phyloP scores from a whole-genome alignment of 2,797 vertebrate genomes.

The Botia almorhae region DNA sequence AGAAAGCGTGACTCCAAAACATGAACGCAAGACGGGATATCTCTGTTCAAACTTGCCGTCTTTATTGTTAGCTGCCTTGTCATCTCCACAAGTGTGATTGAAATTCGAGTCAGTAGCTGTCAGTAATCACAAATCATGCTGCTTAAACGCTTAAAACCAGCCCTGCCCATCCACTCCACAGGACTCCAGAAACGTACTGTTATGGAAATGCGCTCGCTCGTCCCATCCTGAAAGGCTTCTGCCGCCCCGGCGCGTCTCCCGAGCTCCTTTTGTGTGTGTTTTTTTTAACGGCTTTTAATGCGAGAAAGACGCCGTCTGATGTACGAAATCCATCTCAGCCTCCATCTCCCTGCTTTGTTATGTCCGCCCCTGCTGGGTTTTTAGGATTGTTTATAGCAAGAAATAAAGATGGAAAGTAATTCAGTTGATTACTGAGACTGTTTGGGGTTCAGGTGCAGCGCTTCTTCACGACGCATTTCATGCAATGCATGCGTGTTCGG shows the following conservation, averaged over 20 bases:
- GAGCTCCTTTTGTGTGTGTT: background rate
- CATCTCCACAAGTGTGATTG: conserved; percentile 24
- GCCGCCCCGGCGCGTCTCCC: background rate
- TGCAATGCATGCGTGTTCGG: background rate
- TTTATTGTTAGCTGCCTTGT: conserved; percentile 22
- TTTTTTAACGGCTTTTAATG: conserved; percentile 16
- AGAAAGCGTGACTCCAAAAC: background rate
- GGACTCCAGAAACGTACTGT: conserved; percentile 43
- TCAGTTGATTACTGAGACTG: conserved; percentile 5
- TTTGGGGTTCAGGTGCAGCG: conserved; percentile 3
- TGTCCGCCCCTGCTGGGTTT: background rate
- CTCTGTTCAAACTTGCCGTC: conserved; percentile 26
- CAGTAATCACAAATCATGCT: conserved; percentile 34
- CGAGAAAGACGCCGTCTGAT: background rate
- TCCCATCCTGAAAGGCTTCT: conserved; percentile 38
- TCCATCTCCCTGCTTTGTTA: background rate
- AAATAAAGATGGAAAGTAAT: conserved; percentile 28
- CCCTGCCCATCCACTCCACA: conserved; percentile 44
- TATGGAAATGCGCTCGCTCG: conserved; percentile 48
- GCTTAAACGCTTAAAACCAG: conserved; percentile 35
- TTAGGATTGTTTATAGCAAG: conserved; percentile 25
- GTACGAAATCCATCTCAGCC: conserved; percentile 7
- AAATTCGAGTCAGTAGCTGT: conserved; percentile 35
- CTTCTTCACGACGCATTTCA: background rate
- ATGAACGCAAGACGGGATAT: background rate